A percentile compares a stretch with the other conserved stretches of the same genome.
Conservation (phyloP, 2,888 invertebrate genomes). For the Hyles lineata region DNA sequence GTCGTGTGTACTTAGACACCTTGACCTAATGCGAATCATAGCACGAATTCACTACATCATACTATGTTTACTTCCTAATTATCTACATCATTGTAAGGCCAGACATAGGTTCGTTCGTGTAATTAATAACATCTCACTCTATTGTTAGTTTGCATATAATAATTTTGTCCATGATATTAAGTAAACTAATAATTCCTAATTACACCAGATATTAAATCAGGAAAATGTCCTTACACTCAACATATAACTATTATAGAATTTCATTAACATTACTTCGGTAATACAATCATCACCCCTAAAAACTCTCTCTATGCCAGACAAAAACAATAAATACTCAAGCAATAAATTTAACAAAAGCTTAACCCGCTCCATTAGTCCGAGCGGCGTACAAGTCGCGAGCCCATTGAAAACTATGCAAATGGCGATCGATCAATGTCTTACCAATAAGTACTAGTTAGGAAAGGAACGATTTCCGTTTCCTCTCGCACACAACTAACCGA, state of each 20-base stretch:
- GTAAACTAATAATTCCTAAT: too few species aligned
- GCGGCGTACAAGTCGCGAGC: conserved; percentile 31
- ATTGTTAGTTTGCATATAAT: background rate
- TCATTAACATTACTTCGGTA: too few species aligned
- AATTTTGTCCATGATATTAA: background rate
- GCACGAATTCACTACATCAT: conserved; percentile 16
- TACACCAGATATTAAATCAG: too few species aligned
- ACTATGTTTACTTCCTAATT: conserved; percentile 16
- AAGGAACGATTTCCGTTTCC: conserved; percentile 65
- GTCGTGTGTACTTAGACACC: conserved; percentile 19
- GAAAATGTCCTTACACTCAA: too few species aligned
- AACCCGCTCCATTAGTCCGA: conserved; percentile 5
- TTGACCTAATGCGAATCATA: conserved; percentile 25
- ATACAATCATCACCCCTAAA: too few species aligned
- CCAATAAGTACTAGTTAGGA: conserved; percentile 49
- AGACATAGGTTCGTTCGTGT: background rate
- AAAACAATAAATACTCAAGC: background rate
- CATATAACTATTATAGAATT: too few species aligned
- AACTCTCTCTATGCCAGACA: too few species aligned
- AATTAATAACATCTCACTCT: background rate
- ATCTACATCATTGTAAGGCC: background rate
- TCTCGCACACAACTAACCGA: conserved; percentile 37
- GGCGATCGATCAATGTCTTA: conserved; percentile 58
- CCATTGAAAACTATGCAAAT: conserved; percentile 47
- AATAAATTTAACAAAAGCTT: background rate